Evolutionary conservation across 2,888 invertebrate species (phyloP), one percentile per base, ranked within the genome.

Genomic region (Perizoma affinitatum): DNA sequence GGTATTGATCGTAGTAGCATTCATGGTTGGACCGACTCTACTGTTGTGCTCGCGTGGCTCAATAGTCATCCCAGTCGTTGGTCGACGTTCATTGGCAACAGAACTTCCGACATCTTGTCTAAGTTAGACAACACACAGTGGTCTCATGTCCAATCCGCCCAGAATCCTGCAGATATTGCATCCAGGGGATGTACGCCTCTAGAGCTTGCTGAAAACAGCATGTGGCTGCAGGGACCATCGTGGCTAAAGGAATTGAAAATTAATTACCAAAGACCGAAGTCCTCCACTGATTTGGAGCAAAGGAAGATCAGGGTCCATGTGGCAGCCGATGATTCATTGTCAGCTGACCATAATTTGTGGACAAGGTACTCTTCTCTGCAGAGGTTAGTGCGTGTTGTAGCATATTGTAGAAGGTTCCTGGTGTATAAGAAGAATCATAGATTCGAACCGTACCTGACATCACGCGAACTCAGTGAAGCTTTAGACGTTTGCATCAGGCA

Each of bases 121-220:
- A 48, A 40, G 6, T 34, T 63, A 5, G 63, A 62, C 38, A 10
- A 9, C 9, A 11, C 5, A 42, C 63, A 58, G 0, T 69, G 65
- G 67, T 53, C 50, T 3, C 54, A 67, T 43, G 58, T 67, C 0
- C 6, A 11, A 7, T 56, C 69, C 0, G 40, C 46, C 0, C 53
- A 68, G 1, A 71, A 70, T 43, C 69, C 69, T 10, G 69, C 71
- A 5, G 68, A 70, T 44, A 51, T 54, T 6, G 70, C 68, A 4
- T 70, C 68, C 5, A 47, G 70, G 22, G 68, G 66, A 9, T 10
- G 42, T 9, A 46, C 6, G 2, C 61, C 65, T 10, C 9, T 53
- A 7, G 61, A 60, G 6, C 52, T 48, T 7, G 6, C 8, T 8
- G 44, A 38, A 4, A 50, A 22, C 36, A 8, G n/a, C 0, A 8